A percentile compares a stretch with the other conserved stretches of the same genome.
These are phyloP conservation scores for Erpetoichthys calabaricus DNA, from an alignment of 2,797 vertebrate genomes.

Conservation along the genomic window DNA sequence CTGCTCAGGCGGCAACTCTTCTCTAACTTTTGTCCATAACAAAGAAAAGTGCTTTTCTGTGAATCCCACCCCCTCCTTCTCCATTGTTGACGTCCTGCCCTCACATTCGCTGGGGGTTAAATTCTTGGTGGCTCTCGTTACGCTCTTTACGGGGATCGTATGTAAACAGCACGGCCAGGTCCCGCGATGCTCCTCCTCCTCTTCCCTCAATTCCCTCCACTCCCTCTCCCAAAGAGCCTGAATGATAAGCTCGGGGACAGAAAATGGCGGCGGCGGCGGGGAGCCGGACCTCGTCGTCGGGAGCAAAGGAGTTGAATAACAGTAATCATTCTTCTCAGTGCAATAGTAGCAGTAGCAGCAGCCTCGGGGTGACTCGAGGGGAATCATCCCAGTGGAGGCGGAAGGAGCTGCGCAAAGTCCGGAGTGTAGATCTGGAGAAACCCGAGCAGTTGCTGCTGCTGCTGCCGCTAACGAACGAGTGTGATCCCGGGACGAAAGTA, in stretches of 20 bases:
- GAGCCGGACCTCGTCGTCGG: constrained; percentile 58
- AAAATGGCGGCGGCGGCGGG: constrained; percentile 69
- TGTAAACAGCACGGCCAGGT: constrained; percentile 19
- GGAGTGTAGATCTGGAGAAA: constrained; percentile 64
- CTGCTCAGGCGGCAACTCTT: no score
- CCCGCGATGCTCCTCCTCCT: constrained; percentile 19
- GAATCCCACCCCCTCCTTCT: background rate
- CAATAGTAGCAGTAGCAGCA: constrained; percentile 15
- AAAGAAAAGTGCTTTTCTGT: background rate
- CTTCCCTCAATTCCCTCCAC: constrained; percentile 33
- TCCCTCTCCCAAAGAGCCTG: constrained; percentile 36
- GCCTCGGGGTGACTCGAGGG: constrained; percentile 28
- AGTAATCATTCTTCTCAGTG: constrained; percentile 21
- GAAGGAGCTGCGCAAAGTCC: constrained; percentile 66
- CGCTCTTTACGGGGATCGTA: constrained; percentile 11
- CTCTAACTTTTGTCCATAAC: background rate
- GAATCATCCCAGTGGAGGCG: constrained; percentile 59
- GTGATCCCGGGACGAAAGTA: constrained; percentile 26
- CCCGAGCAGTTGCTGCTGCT: constrained; percentile 31
- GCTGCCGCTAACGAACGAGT: constrained; percentile 33
- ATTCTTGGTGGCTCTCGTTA: constrained; percentile 2
- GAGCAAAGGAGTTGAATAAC: constrained; percentile 37
- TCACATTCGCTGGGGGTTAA: constrained; percentile 16
- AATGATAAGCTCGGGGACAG: constrained; percentile 50
- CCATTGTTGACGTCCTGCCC: background rate